Evolutionary conservation across 2,888 invertebrate genomes (phyloP), one percentile per base, ranked within the genome.

Genomic region (Harpalus rubripes): DNA sequence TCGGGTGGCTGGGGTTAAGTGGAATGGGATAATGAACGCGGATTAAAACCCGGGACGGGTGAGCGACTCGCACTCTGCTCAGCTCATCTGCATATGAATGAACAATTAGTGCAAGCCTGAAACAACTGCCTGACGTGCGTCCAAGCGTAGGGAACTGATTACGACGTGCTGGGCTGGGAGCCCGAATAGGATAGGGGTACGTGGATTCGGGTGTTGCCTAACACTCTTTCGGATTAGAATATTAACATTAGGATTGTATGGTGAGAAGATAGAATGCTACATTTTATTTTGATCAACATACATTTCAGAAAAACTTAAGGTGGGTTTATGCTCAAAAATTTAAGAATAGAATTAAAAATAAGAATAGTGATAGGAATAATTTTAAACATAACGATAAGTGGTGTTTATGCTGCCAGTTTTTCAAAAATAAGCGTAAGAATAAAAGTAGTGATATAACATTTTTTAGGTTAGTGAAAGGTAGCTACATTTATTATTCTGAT

Each of bases 11-110:
- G 72, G 82, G 82, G 68, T 82, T 82, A 82, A 82, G 82, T 68
- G 39, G 39, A 10, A 12, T 18, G 44, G 72, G 8, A 74, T 74
- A 74, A 74, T 74, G 83, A 83, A 76, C 22, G 16, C 41, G 74
- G 83, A 83, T 83, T 74, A 83, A 83, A 72, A 72, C 61, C 59
- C 83, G 72, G 41, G 39, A 83, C 83, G 83, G 59, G 59, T 83
- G 83, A 83, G 22, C 83, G 76, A 18, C 7, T 78, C 78, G 41
- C 16, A 90, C 90, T 90, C 90, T 90, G 89, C 89, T 90, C 88
- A 68, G 15, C 90, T 88, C 88, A 91, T 91, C 91, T 91, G 90
- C 91, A 91, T 91, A 90, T 91, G 90, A 91, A 91, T 91, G 90
- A 89, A 91, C 90, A 91, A 91, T 91, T 91, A 91, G 90, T 88